Conservation (phyloP, 1,140 invertebrate genomes). For the Hormaphis cornu region DNA sequence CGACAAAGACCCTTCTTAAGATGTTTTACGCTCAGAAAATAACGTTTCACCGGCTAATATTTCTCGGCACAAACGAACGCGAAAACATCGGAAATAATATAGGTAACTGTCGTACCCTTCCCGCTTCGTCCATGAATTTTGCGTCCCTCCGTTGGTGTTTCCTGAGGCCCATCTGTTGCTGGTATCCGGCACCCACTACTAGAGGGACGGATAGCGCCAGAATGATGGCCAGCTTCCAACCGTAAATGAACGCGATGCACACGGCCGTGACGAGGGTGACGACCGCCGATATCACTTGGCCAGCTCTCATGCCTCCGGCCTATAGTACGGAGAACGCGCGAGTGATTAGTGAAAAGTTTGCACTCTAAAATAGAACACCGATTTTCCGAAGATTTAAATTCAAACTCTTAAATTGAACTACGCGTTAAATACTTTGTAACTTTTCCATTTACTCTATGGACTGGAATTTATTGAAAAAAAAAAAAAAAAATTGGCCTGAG, state of each 20-base stretch:
- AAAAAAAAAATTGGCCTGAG: neutral
- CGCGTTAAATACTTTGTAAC: too few species aligned
- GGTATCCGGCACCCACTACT: conserved; percentile 51
- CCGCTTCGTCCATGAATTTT: conserved; percentile 44
- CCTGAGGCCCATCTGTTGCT: conserved; percentile 54
- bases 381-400: too few species aligned
- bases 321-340: too few species aligned
- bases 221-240: conserved; percentile 63
- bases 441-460: too few species aligned
- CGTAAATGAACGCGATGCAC: conserved; percentile 54
- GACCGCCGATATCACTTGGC: conserved; percentile 56
- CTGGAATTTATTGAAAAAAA: too few species aligned
- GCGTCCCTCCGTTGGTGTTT: conserved; percentile 45
- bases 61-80: neutral
- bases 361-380: too few species aligned
- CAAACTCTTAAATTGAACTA: too few species aligned
- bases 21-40: too few species aligned
- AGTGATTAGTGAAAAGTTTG: neutral
- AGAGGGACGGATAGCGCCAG: conserved; percentile 58
- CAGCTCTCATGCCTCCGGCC: conserved; percentile 64
- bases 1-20: too few species aligned
- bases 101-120: conserved; percentile 41
- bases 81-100: neutral
- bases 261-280: conserved; percentile 54
- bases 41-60: too few species aligned